A percentile compares a stretch with the other conserved stretches of the same genome.
These are phyloP conservation scores for Centropus bengalensis DNA, from an alignment of 2,113 vertebrate genomes.

Conservation along the genomic window DNA sequence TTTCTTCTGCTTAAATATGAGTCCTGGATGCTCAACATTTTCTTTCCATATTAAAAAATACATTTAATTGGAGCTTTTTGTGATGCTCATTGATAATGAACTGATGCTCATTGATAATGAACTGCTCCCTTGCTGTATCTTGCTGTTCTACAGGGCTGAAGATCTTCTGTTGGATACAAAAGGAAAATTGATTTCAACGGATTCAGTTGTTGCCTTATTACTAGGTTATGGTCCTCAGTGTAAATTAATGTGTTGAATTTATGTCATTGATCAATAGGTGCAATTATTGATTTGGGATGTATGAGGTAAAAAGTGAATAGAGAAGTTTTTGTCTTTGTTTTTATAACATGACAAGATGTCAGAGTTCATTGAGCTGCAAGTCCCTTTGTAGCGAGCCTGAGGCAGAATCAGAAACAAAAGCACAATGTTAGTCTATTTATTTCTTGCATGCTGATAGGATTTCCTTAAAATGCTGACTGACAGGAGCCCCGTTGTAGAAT, in stretches of 20 bases:
- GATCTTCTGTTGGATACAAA: slow-evolving; percentile 72
- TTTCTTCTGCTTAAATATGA: not conserved
- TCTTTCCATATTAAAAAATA: slow-evolving; percentile 1
- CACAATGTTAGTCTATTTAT: not conserved
- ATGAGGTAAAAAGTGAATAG: slow-evolving; percentile 63
- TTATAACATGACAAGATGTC: slow-evolving; percentile 31
- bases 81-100: slow-evolving; percentile 65
- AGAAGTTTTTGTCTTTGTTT: slow-evolving; percentile 62
- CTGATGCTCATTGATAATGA: slow-evolving; percentile 64
- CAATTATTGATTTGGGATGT: slow-evolving; percentile 74
- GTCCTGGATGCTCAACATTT: not conserved
- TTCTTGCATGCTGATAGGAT: not conserved
- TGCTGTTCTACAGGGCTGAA: not conserved
- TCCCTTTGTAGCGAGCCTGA: not conserved
- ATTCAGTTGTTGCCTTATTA: slow-evolving; percentile 72
- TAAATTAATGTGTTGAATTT: slow-evolving; percentile 80
- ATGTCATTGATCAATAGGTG: slow-evolving; percentile 71
- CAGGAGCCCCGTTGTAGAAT: not conserved
- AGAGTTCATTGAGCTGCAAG: slow-evolving; percentile 26
- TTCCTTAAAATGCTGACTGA: not conserved
- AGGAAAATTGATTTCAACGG: slow-evolving; percentile 73
- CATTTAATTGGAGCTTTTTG: slow-evolving; percentile 26
- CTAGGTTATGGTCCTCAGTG: slow-evolving; percentile 70
- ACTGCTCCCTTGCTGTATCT: slow-evolving; percentile 4
- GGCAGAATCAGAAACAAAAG: not conserved